Evolutionary conservation across 2,888 invertebrate species (phyloP).

Genomic region (Drosophila putrida): DNA sequence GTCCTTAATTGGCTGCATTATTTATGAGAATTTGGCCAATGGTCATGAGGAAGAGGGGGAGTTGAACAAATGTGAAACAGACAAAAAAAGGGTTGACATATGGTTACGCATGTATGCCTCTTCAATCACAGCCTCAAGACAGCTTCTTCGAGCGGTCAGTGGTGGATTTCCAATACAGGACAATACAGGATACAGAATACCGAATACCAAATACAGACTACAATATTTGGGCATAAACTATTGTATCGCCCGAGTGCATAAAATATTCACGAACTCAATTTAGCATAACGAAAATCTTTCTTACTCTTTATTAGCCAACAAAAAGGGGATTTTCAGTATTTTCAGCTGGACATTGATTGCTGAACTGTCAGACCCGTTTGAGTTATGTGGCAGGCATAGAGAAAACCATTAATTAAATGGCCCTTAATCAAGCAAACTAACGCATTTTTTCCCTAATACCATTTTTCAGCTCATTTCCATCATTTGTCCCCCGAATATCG

Average conservation of each 20-base stretch:
- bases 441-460: constrained; percentile 24
- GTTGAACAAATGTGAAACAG: constrained; percentile 16
- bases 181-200: neutral
- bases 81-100: constrained; percentile 72
- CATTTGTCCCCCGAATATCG: constrained; percentile 54
- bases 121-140: constrained; percentile 58
- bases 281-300: constrained; percentile 63
- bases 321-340: neutral
- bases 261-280: constrained; percentile 72
- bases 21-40: constrained; percentile 51
- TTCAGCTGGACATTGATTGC: constrained; percentile 37
- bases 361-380: constrained; percentile 27
- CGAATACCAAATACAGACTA: neutral
- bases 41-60: too few relatives aligned
- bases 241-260: constrained; percentile 47
- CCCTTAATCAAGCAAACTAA: constrained; percentile 31
- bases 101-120: constrained; percentile 30
- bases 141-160: constrained; percentile 25
- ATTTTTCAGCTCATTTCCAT: constrained; percentile 52
- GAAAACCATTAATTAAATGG: constrained; percentile 65
- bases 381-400: constrained; percentile 60
- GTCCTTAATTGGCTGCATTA: constrained; percentile 74
- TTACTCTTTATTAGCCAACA: constrained; percentile 19
- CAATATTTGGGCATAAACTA: constrained; percentile 53
- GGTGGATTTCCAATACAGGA: constrained; percentile 8